Evolutionary conservation across 2,113 vertebrate species (phyloP).

Genomic region (Pangasianodon hypophthalmus): DNA sequence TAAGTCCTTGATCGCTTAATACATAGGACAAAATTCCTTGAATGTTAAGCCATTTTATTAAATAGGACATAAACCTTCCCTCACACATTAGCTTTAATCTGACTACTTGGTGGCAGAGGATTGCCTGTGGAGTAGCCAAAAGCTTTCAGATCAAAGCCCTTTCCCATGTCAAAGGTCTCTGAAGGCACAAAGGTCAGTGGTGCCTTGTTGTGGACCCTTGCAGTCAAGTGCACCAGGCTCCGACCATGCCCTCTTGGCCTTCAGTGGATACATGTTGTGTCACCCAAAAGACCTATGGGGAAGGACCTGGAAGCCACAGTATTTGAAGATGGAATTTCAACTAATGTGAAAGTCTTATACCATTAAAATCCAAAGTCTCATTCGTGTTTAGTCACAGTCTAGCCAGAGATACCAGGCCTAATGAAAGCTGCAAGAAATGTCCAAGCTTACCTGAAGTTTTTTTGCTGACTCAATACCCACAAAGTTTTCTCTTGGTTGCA

Average conservation of each 20-base stretch:
- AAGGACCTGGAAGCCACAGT: not conserved
- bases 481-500: not conserved
- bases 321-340: not conserved
- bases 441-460: not conserved
- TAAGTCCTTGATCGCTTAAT: too few relatives aligned
- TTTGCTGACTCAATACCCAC: not conserved
- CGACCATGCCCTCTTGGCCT: not conserved
- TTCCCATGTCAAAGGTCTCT: not conserved
- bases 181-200: not conserved
- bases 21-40: too few relatives aligned
- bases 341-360: not conserved
- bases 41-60: too few relatives aligned
- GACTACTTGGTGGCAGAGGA: not conserved
- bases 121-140: not conserved
- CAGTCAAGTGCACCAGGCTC: not conserved
- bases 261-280: not conserved
- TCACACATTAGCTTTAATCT: not conserved
- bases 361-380: not conserved
- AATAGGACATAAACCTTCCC: too few relatives aligned
- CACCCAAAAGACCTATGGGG: not conserved
- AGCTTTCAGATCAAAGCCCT: not conserved
- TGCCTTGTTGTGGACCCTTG: not conserved
- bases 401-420: not conserved
- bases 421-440: not conserved
- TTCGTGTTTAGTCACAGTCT: not conserved